phyloP scores from a whole-genome alignment of 2,113 vertebrate genomes.

The Epinephelus lanceolatus region DNA sequence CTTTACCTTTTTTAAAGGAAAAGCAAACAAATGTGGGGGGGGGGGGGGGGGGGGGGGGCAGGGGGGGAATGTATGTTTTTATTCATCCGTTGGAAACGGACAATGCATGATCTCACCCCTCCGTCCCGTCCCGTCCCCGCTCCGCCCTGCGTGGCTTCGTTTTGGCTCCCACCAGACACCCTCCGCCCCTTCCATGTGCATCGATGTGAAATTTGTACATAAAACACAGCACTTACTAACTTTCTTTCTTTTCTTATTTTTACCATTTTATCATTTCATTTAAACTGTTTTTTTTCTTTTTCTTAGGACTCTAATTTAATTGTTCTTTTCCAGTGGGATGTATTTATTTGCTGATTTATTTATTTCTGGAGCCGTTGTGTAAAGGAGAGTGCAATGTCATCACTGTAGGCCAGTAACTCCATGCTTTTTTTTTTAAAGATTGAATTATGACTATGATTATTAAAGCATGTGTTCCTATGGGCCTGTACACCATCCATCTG shows the following conservation, averaged over 20 bases:
- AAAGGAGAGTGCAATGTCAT: slow-evolving; percentile 57
- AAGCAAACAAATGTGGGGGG: neutral
- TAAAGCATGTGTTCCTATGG: slow-evolving; percentile 85
- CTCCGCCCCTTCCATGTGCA: slow-evolving; percentile 34
- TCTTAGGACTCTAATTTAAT: slow-evolving; percentile 36
- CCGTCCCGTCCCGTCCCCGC: neutral
- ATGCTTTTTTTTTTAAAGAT: slow-evolving; percentile 68
- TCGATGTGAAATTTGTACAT: slow-evolving; percentile 77
- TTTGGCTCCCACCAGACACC: neutral
- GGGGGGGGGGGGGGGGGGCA: no score
- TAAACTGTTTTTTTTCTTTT: slow-evolving; percentile 35
- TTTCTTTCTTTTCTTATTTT: slow-evolving; percentile 7
- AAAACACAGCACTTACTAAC: slow-evolving; percentile 72
- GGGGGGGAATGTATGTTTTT: neutral
- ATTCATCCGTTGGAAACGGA: slow-evolving; percentile 16
- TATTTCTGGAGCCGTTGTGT: slow-evolving; percentile 53
- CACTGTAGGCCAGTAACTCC: slow-evolving; percentile 70
- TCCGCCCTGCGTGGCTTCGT: slow-evolving; percentile 14
- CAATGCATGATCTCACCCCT: slow-evolving; percentile 53
- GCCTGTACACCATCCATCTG: slow-evolving; percentile 64
- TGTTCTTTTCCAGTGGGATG: slow-evolving; percentile 47
- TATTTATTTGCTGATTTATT: slow-evolving; percentile 76
- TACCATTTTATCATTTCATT: slow-evolving; percentile 45
- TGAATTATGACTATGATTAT: slow-evolving; percentile 62
- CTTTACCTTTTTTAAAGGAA: slow-evolving; percentile 44